Evolutionary conservation across 2,113 vertebrate genomes (phyloP).

Genomic region (Mustela nigripes): DNA sequence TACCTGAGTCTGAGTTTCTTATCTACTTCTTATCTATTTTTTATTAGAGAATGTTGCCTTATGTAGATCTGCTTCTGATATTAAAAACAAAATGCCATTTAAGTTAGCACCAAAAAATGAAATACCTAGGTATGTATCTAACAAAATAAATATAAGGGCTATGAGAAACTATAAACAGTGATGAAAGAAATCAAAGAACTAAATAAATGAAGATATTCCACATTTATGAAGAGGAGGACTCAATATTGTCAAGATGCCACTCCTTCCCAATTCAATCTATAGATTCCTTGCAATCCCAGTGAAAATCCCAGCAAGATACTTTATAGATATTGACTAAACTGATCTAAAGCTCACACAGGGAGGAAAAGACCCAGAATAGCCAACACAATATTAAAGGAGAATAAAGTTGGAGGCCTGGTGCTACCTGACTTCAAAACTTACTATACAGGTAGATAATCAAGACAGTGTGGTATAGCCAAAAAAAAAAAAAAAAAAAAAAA

Average conservation of each 20-base stretch:
- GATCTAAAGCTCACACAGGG: not conserved
- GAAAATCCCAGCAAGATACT: not conserved
- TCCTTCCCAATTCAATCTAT: not conserved
- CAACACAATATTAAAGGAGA: not conserved
- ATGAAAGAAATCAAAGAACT: not conserved
- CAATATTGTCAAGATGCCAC: not conserved
- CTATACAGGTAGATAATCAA: not conserved
- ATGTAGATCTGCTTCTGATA: not conserved
- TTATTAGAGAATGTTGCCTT: not conserved
- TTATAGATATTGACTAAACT: not conserved
- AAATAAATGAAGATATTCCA: not conserved
- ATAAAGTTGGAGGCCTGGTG: not conserved
- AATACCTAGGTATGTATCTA: not conserved
- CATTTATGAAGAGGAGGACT: not conserved
- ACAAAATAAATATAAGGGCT: not conserved
- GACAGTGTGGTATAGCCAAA: not conserved
- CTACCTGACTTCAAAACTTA: not conserved
- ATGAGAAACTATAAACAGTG: not conserved
- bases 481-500: not conserved
- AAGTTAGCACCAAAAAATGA: not conserved
- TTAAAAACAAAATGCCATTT: not conserved
- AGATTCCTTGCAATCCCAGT: not conserved
- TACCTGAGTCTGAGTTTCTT: not conserved
- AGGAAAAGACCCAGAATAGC: not conserved
- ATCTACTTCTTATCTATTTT: not conserved